Conservation (phyloP, 2,888 invertebrate species). For the Spilarctia lutea region DNA sequence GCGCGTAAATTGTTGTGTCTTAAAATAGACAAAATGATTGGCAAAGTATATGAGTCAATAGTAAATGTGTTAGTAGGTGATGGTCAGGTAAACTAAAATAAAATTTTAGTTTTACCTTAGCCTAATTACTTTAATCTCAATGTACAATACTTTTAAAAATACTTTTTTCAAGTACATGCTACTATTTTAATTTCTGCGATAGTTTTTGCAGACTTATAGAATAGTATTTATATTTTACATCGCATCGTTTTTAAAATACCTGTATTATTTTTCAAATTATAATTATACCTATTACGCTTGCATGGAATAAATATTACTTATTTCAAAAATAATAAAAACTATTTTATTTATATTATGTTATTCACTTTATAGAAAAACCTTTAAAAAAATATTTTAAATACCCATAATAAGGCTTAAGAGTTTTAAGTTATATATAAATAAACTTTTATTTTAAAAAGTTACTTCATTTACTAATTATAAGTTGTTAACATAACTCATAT, state of each 20-base stretch:
- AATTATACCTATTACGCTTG: too few relatives aligned
- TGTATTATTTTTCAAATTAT: background rate
- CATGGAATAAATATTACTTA: too few relatives aligned
- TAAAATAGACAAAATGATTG: conserved; percentile 74
- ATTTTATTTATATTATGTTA: too few relatives aligned
- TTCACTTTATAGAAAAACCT: background rate
- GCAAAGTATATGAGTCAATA: conserved; percentile 69
- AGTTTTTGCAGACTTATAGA: background rate
- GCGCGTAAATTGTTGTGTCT: conserved; percentile 59
- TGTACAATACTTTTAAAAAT: conserved; percentile 50
- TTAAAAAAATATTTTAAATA: background rate
- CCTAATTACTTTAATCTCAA: conserved; percentile 62
- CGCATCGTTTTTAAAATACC: too few relatives aligned
- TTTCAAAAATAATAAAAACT: too few relatives aligned
- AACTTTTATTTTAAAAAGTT: background rate
- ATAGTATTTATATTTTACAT: too few relatives aligned
- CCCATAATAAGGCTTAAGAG: too few relatives aligned
- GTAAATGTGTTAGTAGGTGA: conserved; percentile 81
- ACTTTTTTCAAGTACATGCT: conserved; percentile 51
- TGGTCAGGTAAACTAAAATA: conserved; percentile 76
- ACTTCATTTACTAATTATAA: background rate
- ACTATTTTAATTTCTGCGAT: background rate
- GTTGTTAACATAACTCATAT: too few relatives aligned
- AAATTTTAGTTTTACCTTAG: conserved; percentile 75
- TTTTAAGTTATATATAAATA: background rate